Evolutionary conservation across 2,113 vertebrate genomes (phyloP).

Genomic region (Crotalus helleri): DNA sequence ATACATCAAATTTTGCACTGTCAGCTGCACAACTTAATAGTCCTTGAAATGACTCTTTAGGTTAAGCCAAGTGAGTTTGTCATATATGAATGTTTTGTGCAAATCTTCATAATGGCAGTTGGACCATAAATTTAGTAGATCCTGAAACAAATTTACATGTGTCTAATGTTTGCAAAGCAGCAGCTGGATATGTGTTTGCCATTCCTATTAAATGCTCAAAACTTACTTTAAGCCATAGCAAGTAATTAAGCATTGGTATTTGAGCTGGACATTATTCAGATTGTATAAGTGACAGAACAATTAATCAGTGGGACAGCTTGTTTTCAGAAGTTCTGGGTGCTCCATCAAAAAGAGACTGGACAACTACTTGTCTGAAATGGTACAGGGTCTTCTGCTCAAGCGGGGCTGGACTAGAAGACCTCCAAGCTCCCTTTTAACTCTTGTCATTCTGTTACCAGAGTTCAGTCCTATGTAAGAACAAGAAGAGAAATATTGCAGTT

Average conservation of each 20-base stretch:
- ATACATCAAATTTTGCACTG: neutral
- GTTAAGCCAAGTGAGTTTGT: slow-evolving; percentile 3
- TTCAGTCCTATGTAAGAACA: neutral
- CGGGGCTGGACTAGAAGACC: neutral
- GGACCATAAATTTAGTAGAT: neutral
- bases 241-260: neutral
- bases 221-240: neutral
- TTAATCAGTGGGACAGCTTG: neutral
- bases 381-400: neutral
- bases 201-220: neutral
- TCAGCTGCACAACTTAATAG: slow-evolving; percentile 4
- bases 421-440: neutral
- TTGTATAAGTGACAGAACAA: neutral
- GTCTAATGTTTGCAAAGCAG: neutral
- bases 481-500: neutral
- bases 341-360: neutral
- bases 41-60: slow-evolving; percentile 29
- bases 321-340: neutral
- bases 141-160: neutral
- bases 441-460: neutral
- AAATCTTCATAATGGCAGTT: neutral
- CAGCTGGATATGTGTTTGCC: neutral
- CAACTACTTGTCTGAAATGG: neutral
- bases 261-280: neutral
- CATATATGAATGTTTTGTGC: neutral